phyloP scores from a whole-genome alignment of 2,113 vertebrate species.

The Amphilophus citrinellus region DNA sequence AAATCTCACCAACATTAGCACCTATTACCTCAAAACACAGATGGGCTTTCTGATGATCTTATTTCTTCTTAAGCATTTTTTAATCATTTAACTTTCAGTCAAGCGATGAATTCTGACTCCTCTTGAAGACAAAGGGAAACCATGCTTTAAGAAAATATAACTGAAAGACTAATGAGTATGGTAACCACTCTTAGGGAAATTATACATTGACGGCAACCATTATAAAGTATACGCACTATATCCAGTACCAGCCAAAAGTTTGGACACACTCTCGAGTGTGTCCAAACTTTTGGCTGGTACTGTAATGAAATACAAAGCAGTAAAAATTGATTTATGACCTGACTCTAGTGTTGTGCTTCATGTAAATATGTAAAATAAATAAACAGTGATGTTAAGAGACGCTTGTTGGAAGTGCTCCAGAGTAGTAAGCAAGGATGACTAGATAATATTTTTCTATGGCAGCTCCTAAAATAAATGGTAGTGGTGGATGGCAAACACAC shows the following conservation, averaged over 20 bases:
- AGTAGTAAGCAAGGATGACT: not conserved
- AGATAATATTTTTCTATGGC: not conserved
- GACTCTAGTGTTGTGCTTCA: not conserved
- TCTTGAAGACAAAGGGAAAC: slow-evolving; percentile 1
- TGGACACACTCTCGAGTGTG: too few species aligned
- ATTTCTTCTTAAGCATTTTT: not conserved
- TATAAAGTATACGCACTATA: not conserved
- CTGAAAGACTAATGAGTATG: not conserved
- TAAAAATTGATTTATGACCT: not conserved
- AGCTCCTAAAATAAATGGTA: not conserved
- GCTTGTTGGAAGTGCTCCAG: not conserved
- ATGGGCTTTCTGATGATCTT: not conserved
- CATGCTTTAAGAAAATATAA: not conserved
- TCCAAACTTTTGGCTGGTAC: too few species aligned
- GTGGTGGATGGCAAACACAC: not conserved
- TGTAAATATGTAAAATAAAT: not conserved
- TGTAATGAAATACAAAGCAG: slow-evolving; percentile 2
- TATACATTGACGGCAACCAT: not conserved
- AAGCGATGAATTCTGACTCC: not conserved
- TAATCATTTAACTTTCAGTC: not conserved
- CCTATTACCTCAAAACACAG: not conserved
- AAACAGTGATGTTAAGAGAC: not conserved
- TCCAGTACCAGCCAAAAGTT: too few species aligned
- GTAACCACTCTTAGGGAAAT: not conserved
- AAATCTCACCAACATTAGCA: not conserved